Conservation (phyloP, 1,140 invertebrate species). For the Philopotamus ludificatus region DNA sequence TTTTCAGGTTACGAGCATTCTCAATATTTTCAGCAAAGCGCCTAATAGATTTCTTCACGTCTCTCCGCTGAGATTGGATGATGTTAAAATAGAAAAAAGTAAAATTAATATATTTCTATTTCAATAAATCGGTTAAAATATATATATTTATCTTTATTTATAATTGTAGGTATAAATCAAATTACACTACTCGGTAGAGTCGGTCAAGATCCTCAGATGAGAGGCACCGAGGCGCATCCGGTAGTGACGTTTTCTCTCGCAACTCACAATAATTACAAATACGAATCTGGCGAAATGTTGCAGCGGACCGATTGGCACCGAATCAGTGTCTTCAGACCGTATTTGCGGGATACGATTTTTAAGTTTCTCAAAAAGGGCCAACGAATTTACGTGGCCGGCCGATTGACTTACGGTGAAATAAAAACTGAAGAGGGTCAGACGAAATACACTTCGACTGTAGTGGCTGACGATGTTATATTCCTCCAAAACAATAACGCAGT, state of each 20-base stretch:
- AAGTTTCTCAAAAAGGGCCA: slow-evolving; percentile 84
- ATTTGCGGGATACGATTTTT: slow-evolving; percentile 73
- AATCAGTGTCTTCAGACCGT: slow-evolving; percentile 83
- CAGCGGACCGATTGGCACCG: slow-evolving; percentile 91
- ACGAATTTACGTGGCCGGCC: slow-evolving; percentile 78
- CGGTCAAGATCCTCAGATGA: slow-evolving; percentile 80
- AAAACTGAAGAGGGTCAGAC: slow-evolving; percentile 74
- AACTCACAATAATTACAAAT: slow-evolving; percentile 82
- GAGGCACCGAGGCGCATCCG: slow-evolving; percentile 79
- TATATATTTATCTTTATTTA: slow-evolving; percentile 18
- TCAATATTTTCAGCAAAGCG: background rate
- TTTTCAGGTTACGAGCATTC: background rate
- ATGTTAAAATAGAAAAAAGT: slow-evolving; percentile 22
- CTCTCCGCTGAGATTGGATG: slow-evolving; percentile 5
- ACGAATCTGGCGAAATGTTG: slow-evolving; percentile 72
- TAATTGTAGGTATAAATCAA: slow-evolving; percentile 85
- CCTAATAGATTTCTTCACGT: background rate
- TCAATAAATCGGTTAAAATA: background rate
- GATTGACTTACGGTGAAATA: slow-evolving; percentile 82
- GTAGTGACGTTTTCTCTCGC: slow-evolving; percentile 88
- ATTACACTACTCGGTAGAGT: slow-evolving; percentile 84
- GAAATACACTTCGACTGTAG: slow-evolving; percentile 71
- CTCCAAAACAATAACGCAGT: no score
- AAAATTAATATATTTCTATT: background rate
- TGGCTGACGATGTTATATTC: slow-evolving; percentile 86